phyloP scores from a whole-genome alignment of 2,113 vertebrate species.

The Eptatretus burgeri region DNA sequence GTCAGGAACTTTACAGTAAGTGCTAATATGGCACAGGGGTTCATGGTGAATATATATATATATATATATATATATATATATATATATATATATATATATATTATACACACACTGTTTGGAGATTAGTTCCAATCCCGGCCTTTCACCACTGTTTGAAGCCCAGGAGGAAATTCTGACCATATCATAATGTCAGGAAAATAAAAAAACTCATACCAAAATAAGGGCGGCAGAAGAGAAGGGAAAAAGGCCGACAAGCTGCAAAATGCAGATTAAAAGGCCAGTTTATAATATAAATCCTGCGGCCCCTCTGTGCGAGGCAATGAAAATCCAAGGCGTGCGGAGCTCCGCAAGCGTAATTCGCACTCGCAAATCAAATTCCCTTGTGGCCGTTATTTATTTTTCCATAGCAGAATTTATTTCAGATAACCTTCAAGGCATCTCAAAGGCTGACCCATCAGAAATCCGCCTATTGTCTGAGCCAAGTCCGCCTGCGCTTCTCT shows the following conservation, averaged over 20 bases:
- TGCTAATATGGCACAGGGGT: no score
- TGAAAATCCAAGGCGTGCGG: not conserved
- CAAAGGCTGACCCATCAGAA: slow-evolving; percentile 6
- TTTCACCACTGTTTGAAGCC: slow-evolving; percentile 2
- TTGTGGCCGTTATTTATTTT: slow-evolving; percentile 6
- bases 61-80: no score
- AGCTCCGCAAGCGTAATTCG: slow-evolving; percentile 3
- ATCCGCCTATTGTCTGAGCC: slow-evolving; percentile 3
- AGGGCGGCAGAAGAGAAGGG: slow-evolving; percentile 1
- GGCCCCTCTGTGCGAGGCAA: slow-evolving; percentile 4
- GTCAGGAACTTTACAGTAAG: no score
- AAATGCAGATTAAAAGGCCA: slow-evolving; percentile 7
- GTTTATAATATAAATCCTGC: slow-evolving; percentile 4
- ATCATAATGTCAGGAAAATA: slow-evolving; percentile 6
- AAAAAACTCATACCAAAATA: not conserved
- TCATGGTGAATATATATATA: no score
- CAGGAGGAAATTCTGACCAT: not conserved
- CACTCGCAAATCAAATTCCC: slow-evolving; percentile 5
- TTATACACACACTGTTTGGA: no score
- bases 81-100: no score
- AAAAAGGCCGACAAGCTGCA: slow-evolving; percentile 4
- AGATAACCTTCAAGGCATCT: slow-evolving; percentile 7
- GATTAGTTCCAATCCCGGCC: not conserved
- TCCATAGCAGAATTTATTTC: slow-evolving; percentile 6
- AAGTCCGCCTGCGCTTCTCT: not conserved